Evolutionary conservation across 2,797 vertebrate genomes (phyloP).

Genomic region (Labroides dimidiatus): DNA sequence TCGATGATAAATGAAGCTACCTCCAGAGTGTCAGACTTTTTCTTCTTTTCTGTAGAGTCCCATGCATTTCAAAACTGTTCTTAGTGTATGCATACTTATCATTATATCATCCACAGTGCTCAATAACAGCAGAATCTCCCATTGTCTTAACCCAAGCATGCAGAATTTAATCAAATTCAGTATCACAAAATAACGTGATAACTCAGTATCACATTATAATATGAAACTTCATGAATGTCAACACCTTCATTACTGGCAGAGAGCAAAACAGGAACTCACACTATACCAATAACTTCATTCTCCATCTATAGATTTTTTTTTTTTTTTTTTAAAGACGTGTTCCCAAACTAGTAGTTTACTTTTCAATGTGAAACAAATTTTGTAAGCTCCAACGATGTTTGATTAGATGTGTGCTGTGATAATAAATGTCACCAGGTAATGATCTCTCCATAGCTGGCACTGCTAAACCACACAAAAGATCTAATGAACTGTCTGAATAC

Average conservation of each 20-base stretch:
- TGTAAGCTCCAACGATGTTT: conserved; percentile 11
- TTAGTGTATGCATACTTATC: too few species aligned
- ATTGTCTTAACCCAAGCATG: too few species aligned
- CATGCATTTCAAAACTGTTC: too few species aligned
- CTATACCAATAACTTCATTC: not conserved
- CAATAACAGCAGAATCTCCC: too few species aligned
- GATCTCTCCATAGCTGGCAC: conserved; percentile 13
- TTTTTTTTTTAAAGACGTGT: too few species aligned
- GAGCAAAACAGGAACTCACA: not conserved
- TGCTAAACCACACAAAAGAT: conserved; percentile 22
- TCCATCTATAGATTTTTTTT: not conserved
- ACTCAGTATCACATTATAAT: too few species aligned
- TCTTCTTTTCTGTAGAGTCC: too few species aligned
- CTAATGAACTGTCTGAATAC: conserved; percentile 21
- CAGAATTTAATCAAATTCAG: too few species aligned
- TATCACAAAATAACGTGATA: too few species aligned
- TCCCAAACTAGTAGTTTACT: conserved; percentile 24
- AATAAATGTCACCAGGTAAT: not conserved
- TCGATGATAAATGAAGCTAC: too few species aligned
- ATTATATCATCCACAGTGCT: too few species aligned
- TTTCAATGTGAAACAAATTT: conserved; percentile 9
- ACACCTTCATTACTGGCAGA: not conserved
- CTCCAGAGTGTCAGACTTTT: too few species aligned
- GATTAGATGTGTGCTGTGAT: conserved; percentile 4
- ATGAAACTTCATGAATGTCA: not conserved